Evolutionary conservation across 1,140 invertebrate species (phyloP), one percentile per base, ranked within the genome.

Genomic region (Scaptomyza montana): DNA sequence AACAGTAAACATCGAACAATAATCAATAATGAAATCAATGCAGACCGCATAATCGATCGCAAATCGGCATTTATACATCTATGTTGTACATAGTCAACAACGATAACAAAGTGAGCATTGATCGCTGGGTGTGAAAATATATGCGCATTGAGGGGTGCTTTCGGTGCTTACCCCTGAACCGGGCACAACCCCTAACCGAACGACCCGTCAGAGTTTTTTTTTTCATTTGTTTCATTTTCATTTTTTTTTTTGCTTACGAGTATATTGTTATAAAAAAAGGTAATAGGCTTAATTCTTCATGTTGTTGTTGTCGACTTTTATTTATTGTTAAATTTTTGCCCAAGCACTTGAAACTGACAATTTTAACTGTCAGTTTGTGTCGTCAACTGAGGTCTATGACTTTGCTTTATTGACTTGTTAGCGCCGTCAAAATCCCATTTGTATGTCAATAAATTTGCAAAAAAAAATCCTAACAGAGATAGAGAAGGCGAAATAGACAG

Each of bases 301-400:
- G 55, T 68, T 68, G 63, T 67, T 55, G 63, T 30, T 39, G 41
- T 16, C 67, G 53, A 67, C 77, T 85, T 78, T 84, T 80, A 70
- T 87, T 82, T 62, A 89, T 77, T 87, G 84, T 87, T 47, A 80
- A 87, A 80, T 89, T 89, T 89, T 89, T 89, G 84, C 84, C 82
- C 85, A 87, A 89, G 79, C 77, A 89, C 84, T 89, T 89, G 77
- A 89, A 89, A 64, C 85, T 78, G 84, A 89, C 84, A 89, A 89
- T 89, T 89, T 84, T 66, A 49, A 56, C 57, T 74, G 70, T 74
- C 74, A 70, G 60, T 49, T 63, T 43, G 50, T 56, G 70, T 73
- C 63, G 60, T 16, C 28, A 43, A 9, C 36, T 63, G 64, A 60
- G 53, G 54, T 67, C 64, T 67, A 60, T 81, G 84, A 89, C 80